Conservation (phyloP, 2,888 invertebrate species). For the Lepidochrysops patricia region DNA sequence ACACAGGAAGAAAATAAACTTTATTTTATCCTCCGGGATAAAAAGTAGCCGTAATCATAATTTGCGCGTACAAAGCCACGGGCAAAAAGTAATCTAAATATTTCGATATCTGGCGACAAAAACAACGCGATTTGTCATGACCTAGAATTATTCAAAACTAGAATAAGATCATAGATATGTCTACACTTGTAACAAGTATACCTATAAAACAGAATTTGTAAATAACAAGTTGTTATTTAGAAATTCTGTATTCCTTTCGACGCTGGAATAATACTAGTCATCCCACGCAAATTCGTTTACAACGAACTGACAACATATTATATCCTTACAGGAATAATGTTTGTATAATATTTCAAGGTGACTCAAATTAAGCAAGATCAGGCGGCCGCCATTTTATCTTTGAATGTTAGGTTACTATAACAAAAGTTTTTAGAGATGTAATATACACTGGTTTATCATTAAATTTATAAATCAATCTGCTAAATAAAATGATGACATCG, state of each 20-base stretch:
- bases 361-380: neutral
- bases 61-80: too few relatives aligned
- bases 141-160: neutral
- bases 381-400: neutral
- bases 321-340: neutral
- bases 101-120: neutral
- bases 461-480: too few relatives aligned
- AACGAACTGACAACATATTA: neutral
- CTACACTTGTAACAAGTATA: neutral
- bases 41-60: too few relatives aligned
- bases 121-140: neutral
- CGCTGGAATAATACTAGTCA: neutral
- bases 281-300: neutral
- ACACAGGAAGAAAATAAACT: too few relatives aligned
- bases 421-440: neutral
- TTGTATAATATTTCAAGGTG: neutral
- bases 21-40: too few relatives aligned
- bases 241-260: too few relatives aligned
- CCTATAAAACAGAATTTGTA: too few relatives aligned
- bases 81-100: too few relatives aligned
- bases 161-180: neutral
- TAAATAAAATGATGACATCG: too few relatives aligned
- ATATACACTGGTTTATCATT: too few relatives aligned
- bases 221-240: too few relatives aligned
- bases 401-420: neutral